These are phyloP conservation scores for Micromesistius poutassou DNA, from an alignment of 2,797 vertebrate genomes.

Conservation along the genomic window DNA sequence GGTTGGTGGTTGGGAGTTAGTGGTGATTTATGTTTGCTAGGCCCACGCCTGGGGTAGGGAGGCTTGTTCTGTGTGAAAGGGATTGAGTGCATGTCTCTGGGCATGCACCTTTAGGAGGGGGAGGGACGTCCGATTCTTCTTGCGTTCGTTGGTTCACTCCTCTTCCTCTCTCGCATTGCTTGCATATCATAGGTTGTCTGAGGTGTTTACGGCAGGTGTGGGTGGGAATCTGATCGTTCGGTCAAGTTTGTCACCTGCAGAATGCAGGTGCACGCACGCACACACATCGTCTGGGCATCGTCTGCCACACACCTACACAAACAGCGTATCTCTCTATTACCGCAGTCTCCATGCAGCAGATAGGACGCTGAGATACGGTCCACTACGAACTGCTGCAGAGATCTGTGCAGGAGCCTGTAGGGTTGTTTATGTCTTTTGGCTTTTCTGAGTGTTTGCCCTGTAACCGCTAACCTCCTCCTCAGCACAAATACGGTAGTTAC, in stretches of 20 bases:
- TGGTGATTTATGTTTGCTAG: neutral
- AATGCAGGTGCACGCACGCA: neutral
- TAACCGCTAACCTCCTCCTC: slow-evolving; percentile 5
- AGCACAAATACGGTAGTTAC: slow-evolving; percentile 16
- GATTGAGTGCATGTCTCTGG: neutral
- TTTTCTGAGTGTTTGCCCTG: slow-evolving; percentile 8
- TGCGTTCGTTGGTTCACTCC: neutral
- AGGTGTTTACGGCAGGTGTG: neutral
- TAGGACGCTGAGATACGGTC: slow-evolving; percentile 20
- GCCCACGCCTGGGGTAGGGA: neutral
- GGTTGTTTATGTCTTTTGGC: slow-evolving; percentile 6
- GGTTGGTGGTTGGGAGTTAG: neutral
- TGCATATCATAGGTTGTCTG: neutral
- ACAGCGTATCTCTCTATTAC: neutral
- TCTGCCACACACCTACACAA: neutral
- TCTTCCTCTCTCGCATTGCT: neutral
- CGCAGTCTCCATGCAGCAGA: slow-evolving; percentile 1
- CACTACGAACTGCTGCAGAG: slow-evolving; percentile 10
- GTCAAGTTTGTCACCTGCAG: neutral
- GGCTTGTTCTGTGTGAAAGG: neutral
- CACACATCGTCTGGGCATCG: neutral
- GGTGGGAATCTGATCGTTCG: neutral
- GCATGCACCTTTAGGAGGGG: neutral
- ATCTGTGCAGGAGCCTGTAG: slow-evolving; percentile 17
- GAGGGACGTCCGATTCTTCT: neutral